Base-by-base conservation (phyloP, 2,888 invertebrate species). In the Caenorhabditis sulstoni region DNA sequence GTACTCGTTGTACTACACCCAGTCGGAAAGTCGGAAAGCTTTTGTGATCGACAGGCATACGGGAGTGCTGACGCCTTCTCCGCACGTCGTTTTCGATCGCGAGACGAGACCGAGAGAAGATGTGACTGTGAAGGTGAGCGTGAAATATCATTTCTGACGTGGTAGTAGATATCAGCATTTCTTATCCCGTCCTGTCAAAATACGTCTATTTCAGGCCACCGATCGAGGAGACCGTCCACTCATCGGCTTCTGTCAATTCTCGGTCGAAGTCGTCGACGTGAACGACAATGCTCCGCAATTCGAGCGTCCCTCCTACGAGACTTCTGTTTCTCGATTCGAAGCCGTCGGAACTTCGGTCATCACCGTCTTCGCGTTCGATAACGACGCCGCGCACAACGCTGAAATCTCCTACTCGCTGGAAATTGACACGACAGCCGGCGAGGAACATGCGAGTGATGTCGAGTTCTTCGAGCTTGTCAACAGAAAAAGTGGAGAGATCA, bases 271-370 rank as follows among this genome's bases (percentile, higher is more conserved):
- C 91, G 96, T 96, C 88, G 98, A 99, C 93, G 97, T 96, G 93
- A 99, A 99, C 94, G 99, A 99, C 93, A 98, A 99, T 93, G 96
- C 96, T 82, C 98, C 98, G 83, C 95, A 95, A 92, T 98, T 99
- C 93, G 76, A 87, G 89, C 71, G 90, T 82, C 80, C 90, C 3
- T 83, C 82, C 23, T 91, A 91, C 18, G 87, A 89, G 57, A 88
- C 91, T 3, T 83, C 87, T 35, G 87, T 91, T 8, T 83, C 81
- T 8, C 39, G 87, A 18, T 68, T 71, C 11, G 84, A 83, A 71
- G 61, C 84, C 8, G 67, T 85, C 37, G 87, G 85, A 68, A 83
- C 85, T 12, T 85, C 85, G 3, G 88, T 90, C 1, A 61, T 90
- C 11, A 88, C 87, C 4, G 90, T 89, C 3, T 83, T 86, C 58